Evolutionary conservation across 2,888 invertebrate genomes (phyloP).

Genomic region (Noctua janthina): DNA sequence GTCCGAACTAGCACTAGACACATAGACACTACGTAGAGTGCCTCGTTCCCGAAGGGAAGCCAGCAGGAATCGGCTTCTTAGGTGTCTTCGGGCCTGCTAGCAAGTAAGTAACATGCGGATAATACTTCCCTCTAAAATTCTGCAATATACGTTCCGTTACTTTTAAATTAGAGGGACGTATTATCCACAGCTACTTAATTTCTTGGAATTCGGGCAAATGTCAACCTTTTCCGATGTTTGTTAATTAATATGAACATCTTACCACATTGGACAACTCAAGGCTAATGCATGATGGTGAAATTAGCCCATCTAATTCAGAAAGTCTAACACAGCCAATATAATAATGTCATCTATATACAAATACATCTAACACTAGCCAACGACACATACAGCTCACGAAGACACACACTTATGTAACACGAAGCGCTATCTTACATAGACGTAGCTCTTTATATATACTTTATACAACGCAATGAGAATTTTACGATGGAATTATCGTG

Average conservation of each 20-base stretch:
- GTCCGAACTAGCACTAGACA: no score
- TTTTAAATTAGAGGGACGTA: not conserved
- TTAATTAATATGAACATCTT: not conserved
- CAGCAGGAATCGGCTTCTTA: no score
- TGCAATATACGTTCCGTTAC: not conserved
- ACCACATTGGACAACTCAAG: not conserved
- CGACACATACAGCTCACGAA: constrained; percentile 58
- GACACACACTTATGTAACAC: constrained; percentile 50
- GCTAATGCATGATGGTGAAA: not conserved
- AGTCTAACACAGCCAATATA: constrained; percentile 21
- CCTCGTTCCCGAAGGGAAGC: no score
- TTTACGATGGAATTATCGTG: constrained; percentile 11
- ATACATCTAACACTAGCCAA: constrained; percentile 55
- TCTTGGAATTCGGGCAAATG: not conserved
- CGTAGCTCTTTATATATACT: constrained; percentile 36
- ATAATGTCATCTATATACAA: constrained; percentile 42
- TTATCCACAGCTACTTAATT: not conserved
- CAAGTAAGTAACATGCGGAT: not conserved
- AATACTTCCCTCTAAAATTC: not conserved
- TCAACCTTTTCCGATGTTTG: not conserved
- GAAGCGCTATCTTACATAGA: constrained; percentile 50
- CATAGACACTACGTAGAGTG: no score
- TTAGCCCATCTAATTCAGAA: constrained; percentile 10
- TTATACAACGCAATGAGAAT: constrained; percentile 45
- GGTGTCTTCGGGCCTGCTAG: no score